phyloP scores from a whole-genome alignment of 2,113 vertebrate genomes.

The Chionodraco myersi region DNA sequence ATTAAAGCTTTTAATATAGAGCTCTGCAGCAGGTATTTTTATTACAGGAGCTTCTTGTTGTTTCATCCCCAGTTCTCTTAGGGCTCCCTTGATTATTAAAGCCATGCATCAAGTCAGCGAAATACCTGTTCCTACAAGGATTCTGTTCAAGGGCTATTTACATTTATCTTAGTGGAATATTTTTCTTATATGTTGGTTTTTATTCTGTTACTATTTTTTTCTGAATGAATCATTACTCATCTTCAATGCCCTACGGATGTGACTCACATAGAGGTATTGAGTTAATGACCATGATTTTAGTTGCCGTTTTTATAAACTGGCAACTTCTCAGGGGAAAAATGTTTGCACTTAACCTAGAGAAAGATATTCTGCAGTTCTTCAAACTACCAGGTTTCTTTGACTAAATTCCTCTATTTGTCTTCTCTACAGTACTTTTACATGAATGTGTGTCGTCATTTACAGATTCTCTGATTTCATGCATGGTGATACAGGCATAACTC shows the following conservation, averaged over 20 bases:
- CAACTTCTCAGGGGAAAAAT: constrained; percentile 55
- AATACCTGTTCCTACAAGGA: constrained; percentile 41
- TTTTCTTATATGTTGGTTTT: constrained; percentile 41
- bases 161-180: constrained; percentile 52
- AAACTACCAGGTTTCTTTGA: constrained; percentile 3
- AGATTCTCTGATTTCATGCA: background rate
- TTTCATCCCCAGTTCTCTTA: constrained; percentile 26
- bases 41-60: constrained; percentile 45
- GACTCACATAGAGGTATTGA: constrained; percentile 36
- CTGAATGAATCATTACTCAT: constrained; percentile 40
- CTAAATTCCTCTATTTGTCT: constrained; percentile 11
- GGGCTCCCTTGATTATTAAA: constrained; percentile 68
- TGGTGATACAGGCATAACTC: background rate
- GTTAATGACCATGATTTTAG: constrained; percentile 60
- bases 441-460: background rate
- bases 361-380: constrained; percentile 40
- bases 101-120: constrained; percentile 73
- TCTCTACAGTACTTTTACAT: background rate
- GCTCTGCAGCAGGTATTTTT: constrained; percentile 42
- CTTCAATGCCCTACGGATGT: constrained; percentile 15
- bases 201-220: constrained; percentile 13
- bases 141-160: constrained; percentile 51
- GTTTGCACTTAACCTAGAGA: constrained; percentile 52
- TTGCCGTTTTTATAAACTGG: constrained; percentile 38
- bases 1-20: constrained; percentile 49